Evolutionary conservation across 2,888 invertebrate genomes (phyloP).

Genomic region (Epistrophella euchroma): DNA sequence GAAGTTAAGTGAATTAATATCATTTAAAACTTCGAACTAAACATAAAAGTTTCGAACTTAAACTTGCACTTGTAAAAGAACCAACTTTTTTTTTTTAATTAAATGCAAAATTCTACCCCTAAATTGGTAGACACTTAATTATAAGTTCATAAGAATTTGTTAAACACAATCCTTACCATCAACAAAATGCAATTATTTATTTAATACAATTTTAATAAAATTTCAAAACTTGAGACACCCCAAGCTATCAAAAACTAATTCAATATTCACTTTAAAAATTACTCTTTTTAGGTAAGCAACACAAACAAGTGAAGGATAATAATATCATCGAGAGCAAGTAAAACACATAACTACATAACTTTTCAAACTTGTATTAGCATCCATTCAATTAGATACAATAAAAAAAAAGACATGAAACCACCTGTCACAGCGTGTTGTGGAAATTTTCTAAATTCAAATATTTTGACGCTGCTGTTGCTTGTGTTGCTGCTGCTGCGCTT

Average conservation of each 20-base stretch:
- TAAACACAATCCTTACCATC: no score
- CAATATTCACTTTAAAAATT: background rate
- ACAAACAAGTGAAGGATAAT: background rate
- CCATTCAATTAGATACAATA: background rate
- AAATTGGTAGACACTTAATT: background rate
- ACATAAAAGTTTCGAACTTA: no score
- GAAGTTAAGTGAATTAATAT: no score
- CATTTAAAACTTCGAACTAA: no score
- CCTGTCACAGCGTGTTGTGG: background rate
- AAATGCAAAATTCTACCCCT: no score
- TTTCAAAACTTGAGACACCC: background rate
- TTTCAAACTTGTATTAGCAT: conserved; percentile 1
- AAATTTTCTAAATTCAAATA: background rate
- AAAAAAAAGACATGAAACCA: conserved; percentile 1
- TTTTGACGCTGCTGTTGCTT: no score
- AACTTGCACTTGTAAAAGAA: no score
- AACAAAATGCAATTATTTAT: background rate
- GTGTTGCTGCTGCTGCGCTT: no score
- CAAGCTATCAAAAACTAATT: background rate
- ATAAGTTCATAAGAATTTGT: background rate
- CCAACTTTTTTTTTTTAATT: no score
- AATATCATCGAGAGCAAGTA: background rate
- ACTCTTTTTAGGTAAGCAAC: background rate
- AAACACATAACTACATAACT: background rate
- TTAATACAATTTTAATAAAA: background rate